These are phyloP conservation scores for Eubasilissa regina DNA, from an alignment of 1,140 invertebrate species.

Conservation along the genomic window DNA sequence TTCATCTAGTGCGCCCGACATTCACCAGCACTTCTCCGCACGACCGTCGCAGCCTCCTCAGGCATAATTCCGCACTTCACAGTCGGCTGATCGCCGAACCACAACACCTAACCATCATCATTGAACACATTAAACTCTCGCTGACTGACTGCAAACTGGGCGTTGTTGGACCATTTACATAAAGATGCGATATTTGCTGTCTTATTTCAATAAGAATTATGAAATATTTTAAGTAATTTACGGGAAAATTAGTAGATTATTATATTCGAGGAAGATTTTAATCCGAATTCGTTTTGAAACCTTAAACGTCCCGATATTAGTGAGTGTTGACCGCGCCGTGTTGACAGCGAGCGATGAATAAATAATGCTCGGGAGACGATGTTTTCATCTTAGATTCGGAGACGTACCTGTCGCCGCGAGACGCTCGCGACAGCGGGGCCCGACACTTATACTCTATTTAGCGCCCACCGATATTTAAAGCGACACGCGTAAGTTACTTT, in stretches of 20 bases:
- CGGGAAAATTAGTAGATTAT: neutral
- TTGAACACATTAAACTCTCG: slow-evolving; percentile 24
- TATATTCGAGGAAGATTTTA: neutral
- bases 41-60: slow-evolving; percentile 7
- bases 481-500: slow-evolving; percentile 37
- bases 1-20: neutral
- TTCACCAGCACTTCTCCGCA: slow-evolving; percentile 6
- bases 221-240: slow-evolving; percentile 4
- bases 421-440: neutral
- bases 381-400: slow-evolving; percentile 36
- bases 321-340: slow-evolving; percentile 21
- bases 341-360: slow-evolving; percentile 50
- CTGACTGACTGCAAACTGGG: slow-evolving; percentile 49
- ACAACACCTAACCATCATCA: neutral
- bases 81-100: neutral
- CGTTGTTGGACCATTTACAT: slow-evolving; percentile 51
- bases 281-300: neutral
- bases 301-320: neutral
- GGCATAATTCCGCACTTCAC: neutral
- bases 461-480: slow-evolving; percentile 16
- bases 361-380: slow-evolving; percentile 40
- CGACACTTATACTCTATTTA: neutral
- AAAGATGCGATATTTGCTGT: neutral
- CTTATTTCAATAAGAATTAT: slow-evolving; percentile 12
- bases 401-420: neutral